These are phyloP conservation scores for Rhynchophorus ferrugineus DNA, from an alignment of 1,140 invertebrate genomes.

Conservation along the genomic window DNA sequence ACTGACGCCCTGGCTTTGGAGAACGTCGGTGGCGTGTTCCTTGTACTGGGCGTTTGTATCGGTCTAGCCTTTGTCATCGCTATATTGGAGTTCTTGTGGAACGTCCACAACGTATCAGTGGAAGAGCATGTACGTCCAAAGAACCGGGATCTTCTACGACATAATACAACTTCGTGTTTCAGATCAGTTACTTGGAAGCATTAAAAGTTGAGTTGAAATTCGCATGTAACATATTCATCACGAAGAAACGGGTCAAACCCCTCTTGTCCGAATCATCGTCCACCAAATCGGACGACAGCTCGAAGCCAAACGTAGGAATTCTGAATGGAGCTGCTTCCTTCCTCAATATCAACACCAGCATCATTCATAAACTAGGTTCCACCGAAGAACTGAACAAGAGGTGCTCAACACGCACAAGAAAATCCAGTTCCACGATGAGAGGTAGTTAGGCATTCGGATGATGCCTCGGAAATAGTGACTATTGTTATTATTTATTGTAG, in stretches of 20 bases:
- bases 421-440: not conserved
- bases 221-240: constrained; percentile 54
- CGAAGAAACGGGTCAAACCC: constrained; percentile 51
- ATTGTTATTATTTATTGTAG: too few species aligned
- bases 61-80: constrained; percentile 57
- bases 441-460: not conserved
- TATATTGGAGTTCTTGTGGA: constrained; percentile 74
- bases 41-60: constrained; percentile 70
- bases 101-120: constrained; percentile 66
- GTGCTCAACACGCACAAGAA: not conserved
- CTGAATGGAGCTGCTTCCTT: constrained; percentile 23
- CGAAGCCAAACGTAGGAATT: constrained; percentile 24
- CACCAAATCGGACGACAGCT: constrained; percentile 9
- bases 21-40: constrained; percentile 86
- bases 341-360: constrained; percentile 18
- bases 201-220: constrained; percentile 57
- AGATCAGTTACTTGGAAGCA: constrained; percentile 57
- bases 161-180: constrained; percentile 17
- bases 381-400: not conserved
- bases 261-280: constrained; percentile 21
- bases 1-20: constrained; percentile 61
- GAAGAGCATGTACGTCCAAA: constrained; percentile 58
- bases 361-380: constrained; percentile 11
- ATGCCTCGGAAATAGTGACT: too few species aligned
- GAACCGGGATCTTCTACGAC: not conserved